A percentile compares a stretch with the other conserved stretches of the same genome.
phyloP scores from a whole-genome alignment of 2,113 vertebrate species.

The Paracyprichromis sp. region DNA sequence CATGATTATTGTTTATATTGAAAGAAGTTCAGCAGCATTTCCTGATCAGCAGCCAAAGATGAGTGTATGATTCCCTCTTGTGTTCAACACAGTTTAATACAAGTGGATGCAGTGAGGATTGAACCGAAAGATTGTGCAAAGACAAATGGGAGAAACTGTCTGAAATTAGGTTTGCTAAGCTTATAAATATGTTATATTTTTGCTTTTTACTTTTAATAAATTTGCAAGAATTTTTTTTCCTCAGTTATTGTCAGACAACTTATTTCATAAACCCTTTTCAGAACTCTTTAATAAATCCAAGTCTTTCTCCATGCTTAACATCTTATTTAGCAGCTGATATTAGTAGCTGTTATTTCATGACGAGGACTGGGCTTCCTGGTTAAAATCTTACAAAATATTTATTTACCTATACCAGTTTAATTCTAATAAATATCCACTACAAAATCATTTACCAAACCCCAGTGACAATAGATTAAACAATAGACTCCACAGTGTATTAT shows the following conservation, averaged over 20 bases:
- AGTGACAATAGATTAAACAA: neutral
- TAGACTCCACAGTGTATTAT: neutral
- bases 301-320: neutral
- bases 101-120: neutral
- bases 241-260: neutral
- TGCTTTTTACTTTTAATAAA: neutral
- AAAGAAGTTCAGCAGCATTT: neutral
- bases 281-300: neutral
- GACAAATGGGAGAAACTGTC: neutral
- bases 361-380: accelerated
- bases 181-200: neutral
- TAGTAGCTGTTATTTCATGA: neutral
- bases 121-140: neutral
- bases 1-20: neutral
- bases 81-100: neutral
- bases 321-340: neutral
- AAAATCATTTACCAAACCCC: neutral
- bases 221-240: neutral
- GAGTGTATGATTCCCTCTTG: neutral
- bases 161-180: neutral
- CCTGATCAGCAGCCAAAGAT: neutral
- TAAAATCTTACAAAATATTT: neutral
- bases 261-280: neutral
- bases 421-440: neutral
- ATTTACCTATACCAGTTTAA: neutral